Evolutionary conservation across 2,113 vertebrate species (phyloP), one percentile per base, ranked within the genome.

Genomic region (Pyxicephalus adspersus): DNA sequence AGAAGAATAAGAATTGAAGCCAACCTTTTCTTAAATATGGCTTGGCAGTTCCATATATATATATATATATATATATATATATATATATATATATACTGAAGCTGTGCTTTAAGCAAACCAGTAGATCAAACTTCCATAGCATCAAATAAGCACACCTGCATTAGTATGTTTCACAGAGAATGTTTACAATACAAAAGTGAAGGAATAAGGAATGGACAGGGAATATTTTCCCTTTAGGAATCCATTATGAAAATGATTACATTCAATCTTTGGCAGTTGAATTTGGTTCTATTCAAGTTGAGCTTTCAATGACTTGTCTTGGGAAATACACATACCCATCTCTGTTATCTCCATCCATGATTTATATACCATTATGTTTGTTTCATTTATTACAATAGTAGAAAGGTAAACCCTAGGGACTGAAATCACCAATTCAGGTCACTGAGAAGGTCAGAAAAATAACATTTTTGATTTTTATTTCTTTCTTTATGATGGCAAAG

Each of bases 381-480:
- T 72, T 77, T 72, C 79, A 75, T 82, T 82, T 82, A 57, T 75
- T 66, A 82, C 63, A 75, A 74, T 72, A 52, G 68, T 61, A 77
- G 58, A 51, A 71, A 60, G 45, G 34, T 64, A 80, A 82, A 65
- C 51, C 79, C 66, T n/a, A 66, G 74, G 31, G 79, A 81, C 72
- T 73, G 72, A 38, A 84, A 76, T 73, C 64, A 65, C 66, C 34
- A 28, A 60, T 77, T 57, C 50, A 77, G 79, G 83, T 82, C 74
- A 77, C 79, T 8, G 34, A 25, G 31, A 75, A 82, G 71, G 71
- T 82, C 68, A 57, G 38, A 50, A 66, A 82, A 66, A 65, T 74
- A 66, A 75, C 50, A 75, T 74, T 74, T 61, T 74, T 66, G 80
- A 82, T 75, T 74, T 64, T 73, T 73, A 73, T 74, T 81, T 81